Conservation (phyloP, 2,113 vertebrate genomes). For the Petaurus breviceps region DNA sequence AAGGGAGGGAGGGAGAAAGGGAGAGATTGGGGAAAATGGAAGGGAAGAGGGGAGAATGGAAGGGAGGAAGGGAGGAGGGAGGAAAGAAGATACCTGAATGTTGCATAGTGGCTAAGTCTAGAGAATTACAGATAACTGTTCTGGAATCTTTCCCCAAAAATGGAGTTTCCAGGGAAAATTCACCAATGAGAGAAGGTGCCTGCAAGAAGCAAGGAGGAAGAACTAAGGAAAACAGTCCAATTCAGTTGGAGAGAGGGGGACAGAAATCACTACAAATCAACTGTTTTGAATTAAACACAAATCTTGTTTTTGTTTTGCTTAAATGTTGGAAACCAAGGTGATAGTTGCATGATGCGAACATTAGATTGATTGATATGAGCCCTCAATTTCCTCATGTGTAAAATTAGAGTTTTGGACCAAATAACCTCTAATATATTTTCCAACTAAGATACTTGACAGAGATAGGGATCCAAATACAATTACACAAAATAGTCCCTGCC, state of each 20-base stretch:
- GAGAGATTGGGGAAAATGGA: background rate
- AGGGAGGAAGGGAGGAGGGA: background rate
- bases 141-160: background rate
- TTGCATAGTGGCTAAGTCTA: background rate
- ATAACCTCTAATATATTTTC: background rate
- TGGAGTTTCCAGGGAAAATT: background rate
- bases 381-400: background rate
- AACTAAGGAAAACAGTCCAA: background rate
- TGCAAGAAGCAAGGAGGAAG: background rate
- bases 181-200: background rate
- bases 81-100: background rate
- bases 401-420: background rate
- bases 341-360: background rate
- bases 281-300: background rate
- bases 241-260: background rate
- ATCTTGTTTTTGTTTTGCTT: background rate
- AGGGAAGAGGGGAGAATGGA: background rate
- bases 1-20: fast-evolving
- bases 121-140: background rate
- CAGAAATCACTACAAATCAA: background rate
- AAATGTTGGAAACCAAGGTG: background rate
- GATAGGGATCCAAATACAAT: background rate
- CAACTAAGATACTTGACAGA: background rate
- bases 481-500: background rate
- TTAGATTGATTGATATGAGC: background rate